Conservation (phyloP, 2,113 vertebrate genomes). For the Coracopsis vasa region DNA sequence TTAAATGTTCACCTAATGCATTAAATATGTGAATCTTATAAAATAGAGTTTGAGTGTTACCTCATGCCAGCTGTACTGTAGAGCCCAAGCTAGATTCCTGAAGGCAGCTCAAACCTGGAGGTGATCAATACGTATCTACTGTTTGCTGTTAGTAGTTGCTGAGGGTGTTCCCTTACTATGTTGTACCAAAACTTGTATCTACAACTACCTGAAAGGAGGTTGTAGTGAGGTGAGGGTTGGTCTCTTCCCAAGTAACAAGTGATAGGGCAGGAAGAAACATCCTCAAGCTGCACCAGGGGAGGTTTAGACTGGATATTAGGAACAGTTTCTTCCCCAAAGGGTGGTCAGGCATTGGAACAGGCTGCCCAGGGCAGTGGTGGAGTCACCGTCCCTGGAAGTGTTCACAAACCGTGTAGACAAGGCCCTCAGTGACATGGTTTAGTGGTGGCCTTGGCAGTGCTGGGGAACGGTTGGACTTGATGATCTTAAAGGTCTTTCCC, state of each 20-base stretch:
- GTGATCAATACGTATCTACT: rapidly evolving
- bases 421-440: background rate
- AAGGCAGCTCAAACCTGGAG: background rate
- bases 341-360: background rate
- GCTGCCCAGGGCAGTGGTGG: background rate
- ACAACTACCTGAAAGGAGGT: background rate
- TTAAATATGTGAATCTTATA: background rate
- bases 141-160: background rate
- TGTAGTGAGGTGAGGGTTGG: background rate
- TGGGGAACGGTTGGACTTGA: background rate
- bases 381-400: background rate
- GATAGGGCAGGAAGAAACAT: background rate
- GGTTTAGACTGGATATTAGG: background rate
- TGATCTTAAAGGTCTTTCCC: background rate
- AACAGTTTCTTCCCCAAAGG: background rate
- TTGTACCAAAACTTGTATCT: background rate
- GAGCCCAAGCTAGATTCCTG: background rate
- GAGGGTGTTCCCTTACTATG: background rate
- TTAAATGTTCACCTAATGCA: too few relatives aligned
- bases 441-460: background rate
- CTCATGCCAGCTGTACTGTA: rapidly evolving
- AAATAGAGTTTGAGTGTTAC: background rate
- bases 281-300: background rate
- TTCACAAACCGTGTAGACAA: background rate
- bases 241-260: background rate